Base-by-base conservation (phyloP, 1,140 invertebrate species). In the Oppia nitens region DNA sequence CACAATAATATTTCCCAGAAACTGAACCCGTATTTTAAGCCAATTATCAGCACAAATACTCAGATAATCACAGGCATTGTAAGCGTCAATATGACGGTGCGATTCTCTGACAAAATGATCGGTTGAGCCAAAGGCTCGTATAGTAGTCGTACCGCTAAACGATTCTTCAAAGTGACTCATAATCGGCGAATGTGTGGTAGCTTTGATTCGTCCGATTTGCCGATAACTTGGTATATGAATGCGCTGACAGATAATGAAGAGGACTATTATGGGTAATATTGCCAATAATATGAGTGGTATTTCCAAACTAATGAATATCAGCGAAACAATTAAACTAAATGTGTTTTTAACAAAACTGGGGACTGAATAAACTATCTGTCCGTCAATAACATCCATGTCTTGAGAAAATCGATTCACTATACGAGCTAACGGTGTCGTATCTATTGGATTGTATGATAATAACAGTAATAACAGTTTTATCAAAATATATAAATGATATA, bases 371-470 rank as follows among this genome's bases (percentile, higher is more conserved):
- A 91, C 88, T 32, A 95, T 69, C 14, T 83, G 75, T 68, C 90
- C 86, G 70, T 93, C 89, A 24, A 91, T 80, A 23, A 81, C 79
- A n/a, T 85, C 86, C 71, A 89, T 80, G 68, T 93, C 88, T 72
- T 87, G 86, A 0, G 84, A 83, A 72, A 87, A 88, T 58, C 84
- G 74, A 67, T 89, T 91, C 17, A 91, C 71, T 55, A 90, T 85
- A 47, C 9, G 52, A 73, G 75, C 75, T 51, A 80, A 78, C 3
- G 85, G 82, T 69, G 92, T 92, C 11, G 79, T 82, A 63, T 90
- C 88, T n/a, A n/a, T n/a, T n/a, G n/a, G n/a, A n/a, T n/a, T n/a
- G n/a, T n/a, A n/a, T n/a, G n/a, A n/a, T n/a, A n/a, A n/a, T n/a
- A n/a, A n/a, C n/a, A n/a, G n/a, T n/a, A n/a, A n/a, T n/a, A n/a